Evolutionary conservation across 2,888 invertebrate species (phyloP).

Genomic region (Aphelenchoides bicaudatus): DNA sequence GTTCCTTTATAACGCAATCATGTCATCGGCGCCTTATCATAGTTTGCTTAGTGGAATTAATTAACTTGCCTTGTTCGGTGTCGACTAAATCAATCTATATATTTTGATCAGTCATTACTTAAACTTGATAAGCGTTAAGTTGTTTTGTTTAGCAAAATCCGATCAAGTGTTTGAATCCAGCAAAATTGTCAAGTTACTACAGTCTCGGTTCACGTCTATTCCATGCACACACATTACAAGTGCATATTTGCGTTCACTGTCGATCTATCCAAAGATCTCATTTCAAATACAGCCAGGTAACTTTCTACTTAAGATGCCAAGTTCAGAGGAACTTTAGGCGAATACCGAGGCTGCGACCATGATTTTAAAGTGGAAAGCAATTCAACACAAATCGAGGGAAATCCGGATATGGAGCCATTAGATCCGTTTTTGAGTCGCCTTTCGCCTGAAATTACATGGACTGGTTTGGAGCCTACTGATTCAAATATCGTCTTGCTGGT

Average conservation of each 20-base stretch:
- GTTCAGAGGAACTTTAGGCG: conserved; percentile 36
- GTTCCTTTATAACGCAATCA: neutral
- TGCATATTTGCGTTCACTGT: conserved; percentile 50
- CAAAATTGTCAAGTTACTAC: conserved; percentile 31
- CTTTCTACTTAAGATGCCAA: neutral
- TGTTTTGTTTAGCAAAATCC: conserved; percentile 30
- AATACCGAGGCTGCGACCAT: conserved; percentile 59
- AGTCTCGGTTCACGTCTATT: conserved; percentile 42
- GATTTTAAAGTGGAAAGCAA: conserved; percentile 39
- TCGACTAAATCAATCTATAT: neutral
- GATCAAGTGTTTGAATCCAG: conserved; percentile 38
- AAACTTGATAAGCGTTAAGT: neutral
- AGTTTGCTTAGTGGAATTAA: conserved; percentile 9
- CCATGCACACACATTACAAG: conserved; percentile 54
- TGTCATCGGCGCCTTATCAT: conserved; percentile 11
- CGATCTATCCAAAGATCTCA: conserved; percentile 50
- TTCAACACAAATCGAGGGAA: conserved; percentile 28
- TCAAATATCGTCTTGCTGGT: conserved; percentile 39
- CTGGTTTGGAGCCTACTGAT: conserved; percentile 33
- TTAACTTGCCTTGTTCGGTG: neutral
- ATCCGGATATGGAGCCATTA: conserved; percentile 50
- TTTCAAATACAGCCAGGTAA: conserved; percentile 44
- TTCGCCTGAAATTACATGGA: conserved; percentile 43
- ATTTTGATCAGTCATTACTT: conserved; percentile 10
- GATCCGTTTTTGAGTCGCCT: conserved; percentile 49